Evolutionary conservation across 2,797 vertebrate genomes (phyloP), one percentile per base, ranked within the genome.

Genomic region (Macrochelys suwanniensis): DNA sequence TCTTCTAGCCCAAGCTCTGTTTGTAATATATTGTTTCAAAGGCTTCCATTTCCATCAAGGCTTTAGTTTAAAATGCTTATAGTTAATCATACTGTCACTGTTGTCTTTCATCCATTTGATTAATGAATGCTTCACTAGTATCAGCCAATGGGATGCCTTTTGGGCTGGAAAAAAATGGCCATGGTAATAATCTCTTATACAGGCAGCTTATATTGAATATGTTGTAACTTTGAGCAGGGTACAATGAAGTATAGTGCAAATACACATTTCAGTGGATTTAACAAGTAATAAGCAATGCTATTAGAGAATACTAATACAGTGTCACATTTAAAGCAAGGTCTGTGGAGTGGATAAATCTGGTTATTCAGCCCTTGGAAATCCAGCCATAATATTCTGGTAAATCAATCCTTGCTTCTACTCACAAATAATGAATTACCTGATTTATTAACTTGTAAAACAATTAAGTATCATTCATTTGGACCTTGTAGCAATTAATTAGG

Each of bases 201-300:
- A 1, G 3, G 42, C 71, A 1, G 0, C 16, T 80, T 50, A 80
- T 0, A 0, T 21, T 77, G 28, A 11, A 45, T 37, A 0, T 1
- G 59, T 57, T 50, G 49, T 12, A 47, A 15, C 49, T 88, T 47
- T 21, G 23, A 5, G 13, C 57, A 77, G 57, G 49, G 45, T 31
- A 47, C 26, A 77, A 28, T 47, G 74, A 77, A 77, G 25, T 49
- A 77, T 49, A 77, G 74, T 49, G 31, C 13, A 47, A 59, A 86
- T 16, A 33, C 15, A 47, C 33, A 3, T 8, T 80, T 25, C 59
- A 8, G 3, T 26, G 13, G 17, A 11, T 87, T 92, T 61, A 56
- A 42, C 42, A 23, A 25, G 5, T 26, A 42, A 42, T 33, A 59
- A 56, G 68, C 42, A 82, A 7, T 1, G 23, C 23, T 84, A 54